A percentile compares a stretch with the other conserved stretches of the same genome.
These are phyloP conservation scores for Agriopis marginaria DNA, from an alignment of 2,888 invertebrate species.

Conservation along the genomic window DNA sequence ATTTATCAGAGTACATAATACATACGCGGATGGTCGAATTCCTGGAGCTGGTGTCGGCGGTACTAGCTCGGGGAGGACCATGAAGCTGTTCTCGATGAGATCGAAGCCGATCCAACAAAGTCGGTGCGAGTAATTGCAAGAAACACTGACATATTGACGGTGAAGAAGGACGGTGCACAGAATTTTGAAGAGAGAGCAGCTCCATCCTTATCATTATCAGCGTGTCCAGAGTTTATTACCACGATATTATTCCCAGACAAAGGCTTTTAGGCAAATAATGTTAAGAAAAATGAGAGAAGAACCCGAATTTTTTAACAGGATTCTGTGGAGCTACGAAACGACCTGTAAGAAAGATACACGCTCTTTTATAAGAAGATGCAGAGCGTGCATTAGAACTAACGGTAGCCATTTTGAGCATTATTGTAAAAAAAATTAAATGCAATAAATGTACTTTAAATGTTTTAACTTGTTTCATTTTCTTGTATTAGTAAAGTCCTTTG, in stretches of 20 bases:
- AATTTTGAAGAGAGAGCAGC: not conserved
- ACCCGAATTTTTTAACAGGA: too few relatives aligned
- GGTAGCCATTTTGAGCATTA: too few relatives aligned
- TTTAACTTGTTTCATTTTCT: too few relatives aligned
- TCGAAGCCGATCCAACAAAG: not conserved
- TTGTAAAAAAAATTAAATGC: too few relatives aligned
- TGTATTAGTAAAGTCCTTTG: too few relatives aligned
- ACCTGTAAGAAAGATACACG: too few relatives aligned
- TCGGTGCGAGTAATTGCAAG: not conserved
- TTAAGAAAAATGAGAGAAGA: not conserved
- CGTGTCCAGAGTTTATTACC: not conserved
- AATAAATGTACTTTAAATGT: too few relatives aligned
- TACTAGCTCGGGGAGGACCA: not conserved
- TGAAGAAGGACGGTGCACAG: conserved; percentile 1
- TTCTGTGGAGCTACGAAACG: too few relatives aligned
- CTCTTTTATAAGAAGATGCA: too few relatives aligned
- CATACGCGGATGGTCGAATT: not conserved
- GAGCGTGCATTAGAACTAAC: too few relatives aligned
- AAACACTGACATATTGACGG: not conserved
- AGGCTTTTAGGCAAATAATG: not conserved
- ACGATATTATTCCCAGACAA: not conserved
- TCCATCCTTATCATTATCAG: not conserved
- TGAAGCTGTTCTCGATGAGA: not conserved
- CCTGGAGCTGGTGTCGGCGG: not conserved
- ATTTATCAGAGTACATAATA: not conserved